Evolutionary conservation across 2,113 vertebrate species (phyloP), one percentile per base, ranked within the genome.

Genomic region (Eurystomus gularis): DNA sequence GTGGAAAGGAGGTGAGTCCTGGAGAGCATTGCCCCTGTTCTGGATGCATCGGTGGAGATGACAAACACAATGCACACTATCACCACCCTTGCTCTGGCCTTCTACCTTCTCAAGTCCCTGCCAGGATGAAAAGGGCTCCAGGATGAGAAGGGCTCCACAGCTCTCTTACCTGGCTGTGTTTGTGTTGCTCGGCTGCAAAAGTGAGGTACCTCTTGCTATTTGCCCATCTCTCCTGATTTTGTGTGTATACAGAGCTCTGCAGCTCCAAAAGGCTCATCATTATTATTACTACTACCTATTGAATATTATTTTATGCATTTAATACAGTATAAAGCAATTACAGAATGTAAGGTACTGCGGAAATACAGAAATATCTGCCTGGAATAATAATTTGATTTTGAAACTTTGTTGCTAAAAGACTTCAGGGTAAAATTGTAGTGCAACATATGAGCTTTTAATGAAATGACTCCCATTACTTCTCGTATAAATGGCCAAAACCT

Each of bases 371-470:
- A 89, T 73, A 40, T 89, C 91, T 93, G 88, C 93, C 91, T 77
- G 81, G 92, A 95, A 89, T 77, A 89, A 85, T 89, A 94, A 93
- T 96, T 87, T 49, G 70, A 91, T 94, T 96, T 86, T 79, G 70
- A 85, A 97, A 96, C 73, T 95, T 96, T 94, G 83, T 91, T 96
- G 73, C 84, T 87, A 70, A 73, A 96, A 66, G 93, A 97, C 81
- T 95, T 96, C 81, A 94, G 94, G 95, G 73, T 94, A 76, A 94
- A 94, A 97, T 31, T 82, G 61, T 62, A 80, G 62, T 29, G 8
- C 77, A 70, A 91, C 46, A 66, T 82, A 94, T 48, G 94, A 96
- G 86, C 23, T 93, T 96, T 91, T 95, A 96, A 94, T 94, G 81
- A 94, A 96, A 94, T 77, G 46, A 31, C 40, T 94, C 70, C 73